These are phyloP conservation scores for Cataglyphis rosenhaueri DNA, from an alignment of 2,888 invertebrate species.

Conservation along the genomic window DNA sequence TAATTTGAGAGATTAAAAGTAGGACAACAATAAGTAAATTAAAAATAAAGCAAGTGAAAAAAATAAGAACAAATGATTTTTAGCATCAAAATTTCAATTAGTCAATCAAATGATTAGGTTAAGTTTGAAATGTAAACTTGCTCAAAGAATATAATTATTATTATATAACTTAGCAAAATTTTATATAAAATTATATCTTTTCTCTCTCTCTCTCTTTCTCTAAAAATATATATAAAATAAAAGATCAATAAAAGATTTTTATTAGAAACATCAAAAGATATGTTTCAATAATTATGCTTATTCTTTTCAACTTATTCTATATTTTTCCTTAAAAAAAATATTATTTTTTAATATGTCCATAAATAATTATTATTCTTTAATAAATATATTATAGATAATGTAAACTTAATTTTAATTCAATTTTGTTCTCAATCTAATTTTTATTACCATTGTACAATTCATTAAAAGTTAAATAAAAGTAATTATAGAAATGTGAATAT, in stretches of 20 bases:
- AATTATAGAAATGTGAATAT: not conserved
- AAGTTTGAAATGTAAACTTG: too few relatives aligned
- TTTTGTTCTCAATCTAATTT: not conserved
- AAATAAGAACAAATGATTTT: too few relatives aligned
- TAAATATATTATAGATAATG: not conserved
- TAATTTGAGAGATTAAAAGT: too few relatives aligned
- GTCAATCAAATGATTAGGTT: too few relatives aligned
- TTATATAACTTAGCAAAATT: not conserved
- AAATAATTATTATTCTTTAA: too few relatives aligned
- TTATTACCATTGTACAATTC: not conserved
- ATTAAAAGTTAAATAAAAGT: not conserved
- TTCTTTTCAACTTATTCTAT: not conserved
- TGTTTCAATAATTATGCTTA: not conserved
- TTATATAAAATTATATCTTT: not conserved
- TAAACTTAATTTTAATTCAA: not conserved
- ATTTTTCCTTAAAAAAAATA: not conserved
- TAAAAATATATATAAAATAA: not conserved
- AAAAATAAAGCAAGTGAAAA: too few relatives aligned
- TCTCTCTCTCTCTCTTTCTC: too few relatives aligned
- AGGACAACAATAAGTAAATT: too few relatives aligned
- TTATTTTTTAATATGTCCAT: not conserved
- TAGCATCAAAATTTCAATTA: too few relatives aligned
- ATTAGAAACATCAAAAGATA: not conserved
- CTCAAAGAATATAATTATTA: too few relatives aligned
- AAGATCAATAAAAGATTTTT: not conserved